Conservation (phyloP, 2,888 invertebrate genomes). For the Noctuana brunneofusca region DNA sequence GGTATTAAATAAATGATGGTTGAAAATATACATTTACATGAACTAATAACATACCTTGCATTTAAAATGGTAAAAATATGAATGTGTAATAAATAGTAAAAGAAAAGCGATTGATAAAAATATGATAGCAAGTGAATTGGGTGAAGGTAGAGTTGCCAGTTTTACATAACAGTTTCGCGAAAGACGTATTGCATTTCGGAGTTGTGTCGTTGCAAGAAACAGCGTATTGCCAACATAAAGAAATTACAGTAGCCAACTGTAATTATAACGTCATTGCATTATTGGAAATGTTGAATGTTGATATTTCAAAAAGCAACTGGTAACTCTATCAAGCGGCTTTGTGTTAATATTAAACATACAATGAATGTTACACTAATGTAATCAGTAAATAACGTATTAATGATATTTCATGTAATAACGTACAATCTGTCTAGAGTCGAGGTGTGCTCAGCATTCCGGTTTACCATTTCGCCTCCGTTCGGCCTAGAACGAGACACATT, state of each 20-base stretch:
- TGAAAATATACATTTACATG: background rate
- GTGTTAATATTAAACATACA: constrained; percentile 38
- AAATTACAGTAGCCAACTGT: background rate
- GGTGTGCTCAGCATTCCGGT: constrained; percentile 79
- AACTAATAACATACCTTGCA: background rate
- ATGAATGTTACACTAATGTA: constrained; percentile 30
- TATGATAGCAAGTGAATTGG: constrained; percentile 1
- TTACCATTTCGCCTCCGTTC: constrained; percentile 79
- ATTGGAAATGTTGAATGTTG: background rate
- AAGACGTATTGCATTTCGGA: constrained; percentile 12
- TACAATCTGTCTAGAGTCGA: constrained; percentile 81
- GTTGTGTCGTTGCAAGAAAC: background rate
- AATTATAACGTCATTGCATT: background rate
- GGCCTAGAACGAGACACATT: constrained; percentile 78
- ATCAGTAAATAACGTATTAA: constrained; percentile 31
- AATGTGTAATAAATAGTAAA: background rate
- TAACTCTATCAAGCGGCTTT: constrained; percentile 38
- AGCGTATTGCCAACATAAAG: background rate
- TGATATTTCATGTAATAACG: constrained; percentile 57
- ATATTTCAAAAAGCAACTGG: constrained; percentile 36
- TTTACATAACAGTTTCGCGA: constrained; percentile 19
- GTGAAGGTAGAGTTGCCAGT: constrained; percentile 32
- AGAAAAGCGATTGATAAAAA: constrained; percentile 8
- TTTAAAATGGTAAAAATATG: background rate
- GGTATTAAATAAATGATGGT: background rate